These are phyloP conservation scores for Notarius quadriscutis DNA, from an alignment of 2,113 vertebrate species.

Conservation along the genomic window DNA sequence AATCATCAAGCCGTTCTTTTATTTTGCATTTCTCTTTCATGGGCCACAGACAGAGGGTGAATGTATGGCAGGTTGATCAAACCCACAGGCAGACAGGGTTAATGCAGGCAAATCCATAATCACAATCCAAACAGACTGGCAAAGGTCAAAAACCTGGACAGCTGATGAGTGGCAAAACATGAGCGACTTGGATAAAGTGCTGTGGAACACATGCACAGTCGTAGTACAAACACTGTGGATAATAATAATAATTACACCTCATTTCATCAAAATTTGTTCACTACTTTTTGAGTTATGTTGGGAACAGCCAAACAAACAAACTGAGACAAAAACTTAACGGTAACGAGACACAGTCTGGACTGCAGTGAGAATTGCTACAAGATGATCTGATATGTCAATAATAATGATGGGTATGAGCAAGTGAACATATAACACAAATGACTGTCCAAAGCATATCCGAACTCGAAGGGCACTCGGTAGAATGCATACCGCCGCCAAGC, in stretches of 20 bases:
- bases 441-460: neutral
- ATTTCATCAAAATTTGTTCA: neutral
- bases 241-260: neutral
- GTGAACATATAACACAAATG: neutral
- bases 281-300: too few species aligned
- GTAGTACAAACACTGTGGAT: neutral
- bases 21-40: neutral
- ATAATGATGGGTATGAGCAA: neutral
- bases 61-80: conserved; percentile 4
- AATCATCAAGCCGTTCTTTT: conserved; percentile 74
- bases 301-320: too few species aligned
- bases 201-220: neutral
- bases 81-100: neutral
- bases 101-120: neutral
- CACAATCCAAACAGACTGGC: neutral
- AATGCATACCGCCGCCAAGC: too few species aligned
- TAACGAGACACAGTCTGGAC: neutral
- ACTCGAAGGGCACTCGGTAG: too few species aligned
- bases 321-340: too few species aligned
- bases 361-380: neutral
- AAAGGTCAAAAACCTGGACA: conserved; percentile 22
- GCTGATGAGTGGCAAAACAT: neutral
- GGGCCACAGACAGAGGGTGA: conserved; percentile 9
- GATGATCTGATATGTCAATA: neutral
- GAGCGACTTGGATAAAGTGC: neutral